These are phyloP conservation scores for Aplysia californica DNA, from an alignment of 1,140 invertebrate genomes.

Conservation along the genomic window DNA sequence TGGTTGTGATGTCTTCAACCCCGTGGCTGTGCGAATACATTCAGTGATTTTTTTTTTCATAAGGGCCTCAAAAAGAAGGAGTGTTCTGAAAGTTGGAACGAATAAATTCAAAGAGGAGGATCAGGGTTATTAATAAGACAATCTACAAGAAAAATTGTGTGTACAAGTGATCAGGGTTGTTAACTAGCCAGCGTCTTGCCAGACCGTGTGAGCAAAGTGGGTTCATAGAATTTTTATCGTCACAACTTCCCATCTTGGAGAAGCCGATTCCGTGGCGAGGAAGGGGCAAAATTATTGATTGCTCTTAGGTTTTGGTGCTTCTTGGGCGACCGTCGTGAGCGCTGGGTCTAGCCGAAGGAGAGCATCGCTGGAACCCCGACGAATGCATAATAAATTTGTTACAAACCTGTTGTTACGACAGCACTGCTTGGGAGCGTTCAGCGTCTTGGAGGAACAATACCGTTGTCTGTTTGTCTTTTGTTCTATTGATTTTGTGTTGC, in stretches of 20 bases:
- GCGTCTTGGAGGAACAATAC: not conserved
- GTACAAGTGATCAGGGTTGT: not conserved
- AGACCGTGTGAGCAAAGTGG: not conserved
- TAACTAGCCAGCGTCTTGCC: not conserved
- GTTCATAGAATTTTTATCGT: not conserved
- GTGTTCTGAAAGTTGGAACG: not conserved
- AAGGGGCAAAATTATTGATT: not conserved
- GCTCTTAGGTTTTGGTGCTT: not conserved
- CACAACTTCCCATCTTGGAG: not conserved
- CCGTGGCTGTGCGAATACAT: no score
- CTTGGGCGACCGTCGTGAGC: not conserved
- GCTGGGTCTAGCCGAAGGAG: not conserved
- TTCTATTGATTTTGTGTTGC: not conserved
- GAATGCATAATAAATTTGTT: slow-evolving; percentile 16
- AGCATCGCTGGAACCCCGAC: not conserved
- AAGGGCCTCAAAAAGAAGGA: no score
- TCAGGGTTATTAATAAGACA: not conserved
- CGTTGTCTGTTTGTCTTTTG: not conserved
- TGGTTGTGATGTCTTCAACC: not conserved
- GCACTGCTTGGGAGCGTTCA: not conserved
- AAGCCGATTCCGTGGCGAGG: not conserved
- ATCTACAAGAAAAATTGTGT: not conserved
- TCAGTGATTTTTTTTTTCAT: no score
- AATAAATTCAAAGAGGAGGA: not conserved
- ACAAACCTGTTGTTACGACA: not conserved